Percentiles rank a stretch among this genome's conserved stretches.
These are phyloP conservation scores for Dasyornis broadbenti DNA, from an alignment of 2,113 vertebrate species.

Conservation along the genomic window DNA sequence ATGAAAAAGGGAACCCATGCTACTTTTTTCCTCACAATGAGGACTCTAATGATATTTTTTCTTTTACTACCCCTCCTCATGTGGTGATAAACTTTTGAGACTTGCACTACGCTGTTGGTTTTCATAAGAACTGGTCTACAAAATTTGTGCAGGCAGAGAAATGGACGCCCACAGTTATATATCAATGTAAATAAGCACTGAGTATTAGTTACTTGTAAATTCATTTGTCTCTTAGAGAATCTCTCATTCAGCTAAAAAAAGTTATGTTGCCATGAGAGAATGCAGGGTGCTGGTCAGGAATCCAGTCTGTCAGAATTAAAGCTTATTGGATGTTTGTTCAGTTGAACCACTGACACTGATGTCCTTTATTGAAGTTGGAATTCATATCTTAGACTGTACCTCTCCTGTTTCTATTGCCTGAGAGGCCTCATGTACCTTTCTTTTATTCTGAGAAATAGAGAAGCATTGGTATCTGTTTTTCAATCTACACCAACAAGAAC, in stretches of 20 bases:
- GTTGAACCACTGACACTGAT: not conserved
- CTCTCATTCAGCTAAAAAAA: not conserved
- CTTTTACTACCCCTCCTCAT: rapidly evolving
- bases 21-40: not conserved
- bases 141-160: not conserved
- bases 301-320: not conserved
- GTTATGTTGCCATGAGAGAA: not conserved
- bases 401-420: not conserved
- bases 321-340: not conserved
- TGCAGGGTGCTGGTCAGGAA: not conserved
- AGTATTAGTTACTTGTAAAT: not conserved
- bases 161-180: not conserved
- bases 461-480: not conserved
- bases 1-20: not conserved
- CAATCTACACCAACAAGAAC: not conserved
- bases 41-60: not conserved
- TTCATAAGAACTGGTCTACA: not conserved
- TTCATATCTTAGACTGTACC: not conserved
- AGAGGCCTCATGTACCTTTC: not conserved
- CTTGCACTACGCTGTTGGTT: not conserved
- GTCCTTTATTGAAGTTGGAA: not conserved
- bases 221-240: not conserved
- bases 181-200: not conserved
- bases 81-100: not conserved
- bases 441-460: not conserved